phyloP scores from a whole-genome alignment of 1,140 invertebrate species.

The Zaprionus africanus region DNA sequence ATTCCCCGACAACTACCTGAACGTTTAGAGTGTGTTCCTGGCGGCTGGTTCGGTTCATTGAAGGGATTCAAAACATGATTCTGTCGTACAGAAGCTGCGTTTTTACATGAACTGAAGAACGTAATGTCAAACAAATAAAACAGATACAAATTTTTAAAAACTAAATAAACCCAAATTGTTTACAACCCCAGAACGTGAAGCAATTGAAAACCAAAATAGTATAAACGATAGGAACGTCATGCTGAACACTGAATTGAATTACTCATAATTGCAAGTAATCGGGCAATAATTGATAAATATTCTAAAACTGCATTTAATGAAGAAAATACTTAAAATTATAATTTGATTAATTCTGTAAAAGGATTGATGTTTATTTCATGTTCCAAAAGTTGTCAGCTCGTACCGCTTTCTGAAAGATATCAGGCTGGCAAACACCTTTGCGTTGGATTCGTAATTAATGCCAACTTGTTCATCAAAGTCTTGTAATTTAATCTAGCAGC shows the following conservation, averaged over 20 bases:
- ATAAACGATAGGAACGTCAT: neutral
- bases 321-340: neutral
- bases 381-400: neutral
- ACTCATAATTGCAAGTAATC: too few species aligned
- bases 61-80: conserved; percentile 49
- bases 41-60: conserved; percentile 61
- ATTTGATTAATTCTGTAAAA: too few species aligned
- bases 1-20: conserved; percentile 99
- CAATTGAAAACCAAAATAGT: neutral
- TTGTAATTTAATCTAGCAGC: neutral
- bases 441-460: neutral
- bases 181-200: neutral
- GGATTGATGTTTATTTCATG: too few species aligned
- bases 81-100: conserved; percentile 70
- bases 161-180: conserved; percentile 23
- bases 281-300: neutral
- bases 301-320: neutral
- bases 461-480: neutral
- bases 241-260: neutral
- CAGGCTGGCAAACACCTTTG: neutral
- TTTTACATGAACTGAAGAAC: conserved; percentile 70
- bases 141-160: conserved; percentile 74
- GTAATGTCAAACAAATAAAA: conserved; percentile 75
- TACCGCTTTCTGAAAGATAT: neutral
- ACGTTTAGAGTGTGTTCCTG: conserved; percentile 85